A percentile compares a stretch with the other conserved stretches of the same genome.
phyloP scores from a whole-genome alignment of 2,113 vertebrate genomes.

The Eolophus roseicapilla region DNA sequence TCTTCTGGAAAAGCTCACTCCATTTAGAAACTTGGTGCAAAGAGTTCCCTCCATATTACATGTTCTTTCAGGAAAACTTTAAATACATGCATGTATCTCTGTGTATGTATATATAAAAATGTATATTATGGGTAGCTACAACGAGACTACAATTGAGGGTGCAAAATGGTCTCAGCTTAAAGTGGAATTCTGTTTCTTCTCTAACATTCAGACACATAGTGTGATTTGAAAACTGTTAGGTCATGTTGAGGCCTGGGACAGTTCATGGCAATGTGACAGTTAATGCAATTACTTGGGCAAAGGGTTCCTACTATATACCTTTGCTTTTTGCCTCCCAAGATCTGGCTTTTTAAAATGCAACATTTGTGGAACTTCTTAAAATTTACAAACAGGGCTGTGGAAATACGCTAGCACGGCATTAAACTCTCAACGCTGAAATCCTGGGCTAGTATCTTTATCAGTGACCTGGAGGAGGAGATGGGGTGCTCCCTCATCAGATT shows the following conservation, averaged over 20 bases:
- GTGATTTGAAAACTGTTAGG: background rate
- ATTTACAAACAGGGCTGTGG: background rate
- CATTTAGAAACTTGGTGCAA: background rate
- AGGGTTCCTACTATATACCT: background rate
- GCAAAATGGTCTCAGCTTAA: background rate
- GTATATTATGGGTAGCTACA: background rate
- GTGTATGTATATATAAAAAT: no score
- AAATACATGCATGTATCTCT: background rate
- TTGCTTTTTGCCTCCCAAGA: background rate
- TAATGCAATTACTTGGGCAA: background rate
- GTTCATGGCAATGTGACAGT: background rate
- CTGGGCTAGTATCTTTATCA: background rate
- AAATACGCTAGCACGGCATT: background rate
- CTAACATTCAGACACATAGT: background rate
- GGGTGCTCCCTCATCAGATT: background rate
- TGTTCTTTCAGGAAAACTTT: background rate
- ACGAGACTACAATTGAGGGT: background rate
- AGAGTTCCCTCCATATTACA: background rate
- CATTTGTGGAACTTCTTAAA: background rate
- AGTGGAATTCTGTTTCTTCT: background rate
- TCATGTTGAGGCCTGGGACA: background rate
- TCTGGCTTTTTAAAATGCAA: background rate
- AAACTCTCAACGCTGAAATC: background rate
- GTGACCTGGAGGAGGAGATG: background rate
- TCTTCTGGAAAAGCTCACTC: constrained; percentile 63